Conservation (phyloP, 2,888 invertebrate genomes). For the Homarus gammarus region DNA sequence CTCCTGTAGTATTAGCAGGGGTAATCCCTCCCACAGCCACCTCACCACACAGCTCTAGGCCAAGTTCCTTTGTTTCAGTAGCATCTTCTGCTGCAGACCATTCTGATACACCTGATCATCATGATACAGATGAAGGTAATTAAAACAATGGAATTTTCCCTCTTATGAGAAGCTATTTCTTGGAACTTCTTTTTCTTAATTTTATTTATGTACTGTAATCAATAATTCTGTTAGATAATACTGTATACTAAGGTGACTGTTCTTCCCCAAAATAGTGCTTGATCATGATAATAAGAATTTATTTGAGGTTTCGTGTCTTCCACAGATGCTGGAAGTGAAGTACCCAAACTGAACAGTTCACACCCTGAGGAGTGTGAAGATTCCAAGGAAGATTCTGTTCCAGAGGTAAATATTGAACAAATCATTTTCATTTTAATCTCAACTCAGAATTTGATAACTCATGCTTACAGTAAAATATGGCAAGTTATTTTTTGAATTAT, state of each 20-base stretch:
- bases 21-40: constrained; percentile 39
- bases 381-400: constrained; percentile 39
- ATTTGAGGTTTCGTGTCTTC: constrained; percentile 21
- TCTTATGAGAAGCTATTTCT: not conserved
- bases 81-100: constrained; percentile 68
- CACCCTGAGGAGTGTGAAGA: constrained; percentile 35
- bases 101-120: constrained; percentile 65
- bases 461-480: too few species aligned
- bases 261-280: too few species aligned
- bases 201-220: too few species aligned
- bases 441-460: too few species aligned
- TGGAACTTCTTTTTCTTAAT: too few species aligned
- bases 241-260: too few species aligned
- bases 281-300: not conserved
- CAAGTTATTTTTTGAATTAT: too few species aligned
- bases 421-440: too few species aligned
- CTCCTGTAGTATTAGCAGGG: not conserved
- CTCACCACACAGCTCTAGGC: constrained; percentile 70
- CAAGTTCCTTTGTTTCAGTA: constrained; percentile 74
- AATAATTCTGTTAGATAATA: not conserved
- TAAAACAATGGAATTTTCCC: too few species aligned
- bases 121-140: constrained; percentile 69
- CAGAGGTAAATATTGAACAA: too few species aligned
- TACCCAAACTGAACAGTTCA: constrained; percentile 33
- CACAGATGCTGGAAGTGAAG: constrained; percentile 38